Percentiles rank a stretch among this genome's conserved stretches.
phyloP scores from a whole-genome alignment of 37 sponge, comb jelly and placozoan species.

The Beroe ovata region DNA sequence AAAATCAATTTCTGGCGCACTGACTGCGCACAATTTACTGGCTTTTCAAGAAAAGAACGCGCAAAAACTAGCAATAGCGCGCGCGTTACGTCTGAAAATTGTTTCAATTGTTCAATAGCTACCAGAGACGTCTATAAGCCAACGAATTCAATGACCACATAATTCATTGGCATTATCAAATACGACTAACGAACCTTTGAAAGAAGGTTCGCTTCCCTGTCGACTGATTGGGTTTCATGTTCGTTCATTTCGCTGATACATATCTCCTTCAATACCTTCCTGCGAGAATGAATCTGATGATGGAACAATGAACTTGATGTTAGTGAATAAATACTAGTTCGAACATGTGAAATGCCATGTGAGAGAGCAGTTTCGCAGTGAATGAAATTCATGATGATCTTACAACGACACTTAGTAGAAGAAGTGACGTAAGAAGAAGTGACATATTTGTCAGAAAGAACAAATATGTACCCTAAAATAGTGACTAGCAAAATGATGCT shows the following conservation, averaged over 20 bases:
- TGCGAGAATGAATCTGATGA: not conserved
- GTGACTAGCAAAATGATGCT: no score
- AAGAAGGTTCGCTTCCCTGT: constrained; percentile 37
- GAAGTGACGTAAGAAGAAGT: no score
- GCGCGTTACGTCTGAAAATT: constrained; percentile 4
- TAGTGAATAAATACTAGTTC: not conserved
- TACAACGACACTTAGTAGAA: no score
- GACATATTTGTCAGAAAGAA: no score
- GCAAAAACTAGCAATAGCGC: constrained; percentile 61
- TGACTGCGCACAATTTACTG: not conserved
- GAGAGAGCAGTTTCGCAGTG: no score
- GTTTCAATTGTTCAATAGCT: no score
- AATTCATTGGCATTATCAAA: no score
- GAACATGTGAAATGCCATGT: no score
- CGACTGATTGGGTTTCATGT: constrained; percentile 42
- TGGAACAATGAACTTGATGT: not conserved
- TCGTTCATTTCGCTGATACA: constrained; percentile 64
- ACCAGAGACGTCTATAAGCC: no score
- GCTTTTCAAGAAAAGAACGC: not conserved
- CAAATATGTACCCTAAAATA: no score
- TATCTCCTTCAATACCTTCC: constrained; percentile 67
- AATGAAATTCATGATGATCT: no score
- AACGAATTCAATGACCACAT: no score
- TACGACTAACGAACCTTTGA: constrained; percentile 26
- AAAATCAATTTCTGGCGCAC: constrained; percentile 66